phyloP scores from a whole-genome alignment of 2,797 vertebrate species.

The Crenuchus spilurus region DNA sequence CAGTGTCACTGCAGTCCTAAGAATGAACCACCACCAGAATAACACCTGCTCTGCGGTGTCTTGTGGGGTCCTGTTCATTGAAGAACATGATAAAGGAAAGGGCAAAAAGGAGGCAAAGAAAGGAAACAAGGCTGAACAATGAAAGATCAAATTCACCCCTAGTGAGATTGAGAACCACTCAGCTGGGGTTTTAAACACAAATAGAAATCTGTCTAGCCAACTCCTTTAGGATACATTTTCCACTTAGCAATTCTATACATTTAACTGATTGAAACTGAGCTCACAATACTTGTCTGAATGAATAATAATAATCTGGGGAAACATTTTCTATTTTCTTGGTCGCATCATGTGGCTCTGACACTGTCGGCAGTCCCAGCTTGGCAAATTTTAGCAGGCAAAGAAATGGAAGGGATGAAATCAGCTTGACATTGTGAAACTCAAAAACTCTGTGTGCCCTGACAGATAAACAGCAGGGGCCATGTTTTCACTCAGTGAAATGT shows the following conservation, averaged over 20 bases:
- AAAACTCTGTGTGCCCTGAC: conserved; percentile 62
- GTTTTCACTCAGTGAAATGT: conserved; percentile 69
- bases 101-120: no score
- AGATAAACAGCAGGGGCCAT: conserved; percentile 66
- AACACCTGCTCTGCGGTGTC: no score
- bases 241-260: background rate
- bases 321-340: conserved; percentile 5
- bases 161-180: no score
- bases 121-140: no score
- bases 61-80: no score
- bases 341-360: background rate
- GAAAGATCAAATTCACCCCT: no score
- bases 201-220: background rate
- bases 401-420: conserved; percentile 55
- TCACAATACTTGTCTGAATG: background rate
- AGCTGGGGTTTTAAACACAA: no score
- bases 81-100: no score
- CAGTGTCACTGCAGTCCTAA: no score
- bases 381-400: background rate
- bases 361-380: background rate
- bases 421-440: conserved; percentile 53
- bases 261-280: background rate
- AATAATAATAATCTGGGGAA: background rate
- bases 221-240: background rate
- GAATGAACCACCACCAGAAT: no score